Base-by-base conservation (phyloP, 2,113 vertebrate genomes). In the Antechinus flavipes region DNA sequence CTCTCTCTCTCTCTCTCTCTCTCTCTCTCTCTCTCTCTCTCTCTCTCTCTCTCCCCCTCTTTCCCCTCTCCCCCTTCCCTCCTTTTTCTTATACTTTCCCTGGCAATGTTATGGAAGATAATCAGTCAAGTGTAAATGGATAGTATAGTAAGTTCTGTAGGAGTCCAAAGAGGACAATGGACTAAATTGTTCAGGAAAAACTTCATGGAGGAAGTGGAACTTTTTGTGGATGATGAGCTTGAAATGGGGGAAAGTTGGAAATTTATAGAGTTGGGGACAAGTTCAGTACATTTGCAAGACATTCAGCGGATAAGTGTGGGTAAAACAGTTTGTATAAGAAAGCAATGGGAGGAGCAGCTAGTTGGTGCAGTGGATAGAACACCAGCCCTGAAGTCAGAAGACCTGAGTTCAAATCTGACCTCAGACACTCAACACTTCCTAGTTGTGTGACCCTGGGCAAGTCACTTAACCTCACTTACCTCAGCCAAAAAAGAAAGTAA, bases 141-240 rank as follows among this genome's bases (percentile, higher is more conserved):
- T 84, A 42, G n/a, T 19, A 76, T n/a, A 22, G 16, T 76, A 76
- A 42, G 68, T 42, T 84, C 68, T 84, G 6, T 42, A 84, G 16
- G n/a, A 84, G 19, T 84, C 68, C n/a, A 84, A 22, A 84, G 68
- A 84, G 7, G 19, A 23, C n/a, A 42, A 2, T 84, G n/a, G n/a
- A 42, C n/a, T 23, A 84, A 7, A 23, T 84, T 42, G n/a, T 84
- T 42, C 14, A 84, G 68, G 68, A 84, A 84, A 84, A 50, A 91
- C 27, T 26, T 91, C 90, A 89, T 46, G 95, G 93, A 53, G 30
- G 90, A 93, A 76, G 47, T 35, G 49, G 4, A 30, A 25, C 26
- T 26, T 96, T 96, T 93, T 94, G 53, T 92, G n/a, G n/a, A 7
- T 2, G 35, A 42, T 84, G 35, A 42, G 42, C n/a, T 84, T 84